A percentile compares a stretch with the other conserved stretches of the same genome.
phyloP scores from a whole-genome alignment of 2,797 vertebrate species.

The Cercopithecus diana region DNA sequence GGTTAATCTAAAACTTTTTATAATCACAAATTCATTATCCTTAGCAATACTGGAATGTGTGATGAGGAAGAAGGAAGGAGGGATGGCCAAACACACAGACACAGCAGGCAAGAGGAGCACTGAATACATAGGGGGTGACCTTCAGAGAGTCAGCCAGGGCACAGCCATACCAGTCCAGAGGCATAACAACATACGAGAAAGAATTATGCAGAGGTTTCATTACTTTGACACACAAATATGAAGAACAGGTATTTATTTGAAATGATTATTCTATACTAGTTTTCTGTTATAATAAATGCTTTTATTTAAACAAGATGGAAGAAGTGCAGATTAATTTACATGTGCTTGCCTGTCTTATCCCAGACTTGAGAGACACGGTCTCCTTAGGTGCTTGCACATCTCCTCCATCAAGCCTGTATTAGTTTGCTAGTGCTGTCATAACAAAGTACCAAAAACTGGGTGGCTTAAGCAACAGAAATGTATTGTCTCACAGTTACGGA shows the following conservation, averaged over 20 bases:
- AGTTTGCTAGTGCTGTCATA: too few species aligned
- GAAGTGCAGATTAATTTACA: neutral
- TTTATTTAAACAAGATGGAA: neutral
- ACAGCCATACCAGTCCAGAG: neutral
- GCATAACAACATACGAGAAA: neutral
- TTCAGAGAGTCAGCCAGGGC: neutral
- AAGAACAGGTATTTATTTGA: neutral
- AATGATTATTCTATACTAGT: neutral
- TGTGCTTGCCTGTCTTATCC: neutral
- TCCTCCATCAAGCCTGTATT: neutral
- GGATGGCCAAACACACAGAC: neutral
- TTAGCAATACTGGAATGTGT: neutral
- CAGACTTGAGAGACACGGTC: neutral
- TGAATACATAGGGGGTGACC: too few species aligned
- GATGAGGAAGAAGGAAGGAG: neutral
- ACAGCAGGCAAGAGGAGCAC: neutral
- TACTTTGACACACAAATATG: neutral
- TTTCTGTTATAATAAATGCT: neutral
- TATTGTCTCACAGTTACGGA: neutral
- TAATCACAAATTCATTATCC: constrained; percentile 5
- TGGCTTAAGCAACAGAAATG: neutral
- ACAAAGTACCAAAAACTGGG: neutral
- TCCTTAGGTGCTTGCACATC: neutral
- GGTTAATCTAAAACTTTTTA: neutral
- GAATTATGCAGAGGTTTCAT: neutral